A percentile compares a stretch with the other conserved stretches of the same genome.
Conservation (phyloP, 37 sponge, comb jelly and placozoan genomes). For the Tethya wilhelma region DNA sequence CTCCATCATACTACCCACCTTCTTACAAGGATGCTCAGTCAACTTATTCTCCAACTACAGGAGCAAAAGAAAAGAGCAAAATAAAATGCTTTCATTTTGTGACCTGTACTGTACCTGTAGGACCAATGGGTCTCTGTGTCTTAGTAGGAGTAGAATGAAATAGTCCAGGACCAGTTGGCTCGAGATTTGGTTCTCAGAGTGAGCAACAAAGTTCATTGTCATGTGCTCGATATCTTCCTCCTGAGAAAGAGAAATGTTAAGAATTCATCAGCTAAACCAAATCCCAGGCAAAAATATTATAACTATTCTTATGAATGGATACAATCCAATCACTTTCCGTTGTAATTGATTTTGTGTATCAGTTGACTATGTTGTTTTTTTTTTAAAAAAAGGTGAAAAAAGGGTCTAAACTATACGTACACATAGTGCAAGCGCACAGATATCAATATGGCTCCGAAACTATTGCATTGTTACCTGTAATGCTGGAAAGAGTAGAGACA, state of each 20-base stretch:
- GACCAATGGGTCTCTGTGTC: slow-evolving; percentile 64
- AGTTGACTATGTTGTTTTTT: no score
- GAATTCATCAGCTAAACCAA: no score
- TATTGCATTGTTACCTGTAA: no score
- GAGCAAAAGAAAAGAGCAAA: not conserved
- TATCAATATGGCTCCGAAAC: no score
- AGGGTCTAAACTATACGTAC: no score
- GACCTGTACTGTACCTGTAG: slow-evolving; percentile 29
- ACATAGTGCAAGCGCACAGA: no score
- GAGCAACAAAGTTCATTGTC: slow-evolving; percentile 45
- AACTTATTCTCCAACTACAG: slow-evolving; percentile 52
- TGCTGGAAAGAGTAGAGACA: slow-evolving; percentile 51
- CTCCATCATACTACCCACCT: slow-evolving; percentile 51
- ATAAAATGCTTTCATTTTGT: not conserved
- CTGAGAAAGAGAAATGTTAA: slow-evolving; percentile 30
- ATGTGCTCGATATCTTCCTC: slow-evolving; percentile 74
- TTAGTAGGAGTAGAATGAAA: slow-evolving; percentile 39
- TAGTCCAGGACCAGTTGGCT: slow-evolving; percentile 38
- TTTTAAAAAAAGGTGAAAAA: no score
- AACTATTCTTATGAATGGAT: no score
- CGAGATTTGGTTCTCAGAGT: slow-evolving; percentile 34
- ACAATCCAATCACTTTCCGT: no score
- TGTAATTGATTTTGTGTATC: no score
- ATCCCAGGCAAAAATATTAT: no score
- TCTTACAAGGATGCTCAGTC: slow-evolving; percentile 10